Evolutionary conservation across 2,888 invertebrate species (phyloP).

Genomic region (Lagria hirta): DNA sequence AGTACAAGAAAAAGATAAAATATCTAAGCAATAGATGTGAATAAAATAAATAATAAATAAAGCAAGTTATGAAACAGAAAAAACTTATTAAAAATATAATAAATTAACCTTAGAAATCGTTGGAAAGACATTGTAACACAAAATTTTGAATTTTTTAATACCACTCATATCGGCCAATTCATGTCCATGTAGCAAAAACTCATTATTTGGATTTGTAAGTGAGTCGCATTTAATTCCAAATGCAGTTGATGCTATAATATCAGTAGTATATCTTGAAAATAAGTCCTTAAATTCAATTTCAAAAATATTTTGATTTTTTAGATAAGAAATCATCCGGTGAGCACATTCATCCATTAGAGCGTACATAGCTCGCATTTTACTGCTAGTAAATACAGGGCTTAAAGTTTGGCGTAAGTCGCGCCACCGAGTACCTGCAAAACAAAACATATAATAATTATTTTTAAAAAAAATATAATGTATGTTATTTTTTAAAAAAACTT

Average conservation of each 20-base stretch:
- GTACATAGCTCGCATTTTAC: conserved; percentile 46
- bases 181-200: conserved; percentile 55
- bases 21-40: too few species aligned
- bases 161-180: conserved; percentile 25
- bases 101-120: conserved; percentile 12
- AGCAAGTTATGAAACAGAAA: neutral
- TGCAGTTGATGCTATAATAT: conserved; percentile 61
- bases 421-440: conserved; percentile 41
- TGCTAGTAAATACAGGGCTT: conserved; percentile 49
- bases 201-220: conserved; percentile 56
- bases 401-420: conserved; percentile 51
- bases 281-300: conserved; percentile 45
- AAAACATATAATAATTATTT: too few species aligned
- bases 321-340: conserved; percentile 33
- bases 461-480: conserved; percentile 4
- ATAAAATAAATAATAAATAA: neutral
- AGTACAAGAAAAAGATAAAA: too few species aligned
- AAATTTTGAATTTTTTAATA: conserved; percentile 23
- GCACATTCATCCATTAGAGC: conserved; percentile 38
- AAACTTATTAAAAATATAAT: neutral
- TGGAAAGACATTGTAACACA: conserved; percentile 9
- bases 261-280: conserved; percentile 59
- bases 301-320: conserved; percentile 30
- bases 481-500: conserved; percentile 6
- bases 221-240: conserved; percentile 62